A percentile compares a stretch with the other conserved stretches of the same genome.
phyloP scores from a whole-genome alignment of 2,113 vertebrate species.

The Zingel zingel region DNA sequence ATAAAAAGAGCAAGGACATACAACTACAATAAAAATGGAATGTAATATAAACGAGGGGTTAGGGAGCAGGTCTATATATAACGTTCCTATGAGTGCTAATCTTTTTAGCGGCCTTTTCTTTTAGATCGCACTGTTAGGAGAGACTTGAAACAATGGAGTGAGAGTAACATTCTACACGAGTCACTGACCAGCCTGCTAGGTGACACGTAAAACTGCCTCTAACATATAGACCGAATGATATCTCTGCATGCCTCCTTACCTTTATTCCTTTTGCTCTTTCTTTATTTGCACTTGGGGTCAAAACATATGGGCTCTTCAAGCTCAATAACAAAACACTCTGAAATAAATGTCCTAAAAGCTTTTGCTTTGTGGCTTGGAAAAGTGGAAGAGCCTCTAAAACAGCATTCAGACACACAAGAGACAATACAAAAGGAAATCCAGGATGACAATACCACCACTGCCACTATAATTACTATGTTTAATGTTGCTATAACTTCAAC shows the following conservation, averaged over 20 bases:
- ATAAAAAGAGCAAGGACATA: slow-evolving; percentile 24
- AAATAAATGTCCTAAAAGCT: not conserved
- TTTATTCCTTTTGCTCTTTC: slow-evolving; percentile 25
- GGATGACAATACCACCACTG: not conserved
- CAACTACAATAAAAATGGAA: slow-evolving; percentile 18
- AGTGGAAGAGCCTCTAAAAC: not conserved
- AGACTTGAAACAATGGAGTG: slow-evolving; percentile 8
- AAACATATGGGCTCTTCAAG: slow-evolving; percentile 1
- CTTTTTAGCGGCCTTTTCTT: not conserved
- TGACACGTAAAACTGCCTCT: slow-evolving; percentile 1
- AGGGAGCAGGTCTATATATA: slow-evolving; percentile 11
- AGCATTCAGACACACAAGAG: not conserved
- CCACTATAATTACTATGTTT: not conserved
- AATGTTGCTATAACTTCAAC: no score
- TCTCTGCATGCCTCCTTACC: slow-evolving; percentile 32
- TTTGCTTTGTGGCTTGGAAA: not conserved
- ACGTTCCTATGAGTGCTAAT: slow-evolving; percentile 24
- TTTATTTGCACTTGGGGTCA: slow-evolving; percentile 6
- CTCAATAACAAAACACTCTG: not conserved
- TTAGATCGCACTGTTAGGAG: not conserved
- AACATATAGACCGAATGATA: slow-evolving; percentile 25
- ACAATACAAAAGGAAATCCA: not conserved
- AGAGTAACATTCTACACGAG: slow-evolving; percentile 16
- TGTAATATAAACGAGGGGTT: slow-evolving; percentile 33
- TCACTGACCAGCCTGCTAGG: slow-evolving; percentile 18